Evolutionary conservation across 2,113 vertebrate genomes (phyloP).

Genomic region (Picathartes gymnocephalus): DNA sequence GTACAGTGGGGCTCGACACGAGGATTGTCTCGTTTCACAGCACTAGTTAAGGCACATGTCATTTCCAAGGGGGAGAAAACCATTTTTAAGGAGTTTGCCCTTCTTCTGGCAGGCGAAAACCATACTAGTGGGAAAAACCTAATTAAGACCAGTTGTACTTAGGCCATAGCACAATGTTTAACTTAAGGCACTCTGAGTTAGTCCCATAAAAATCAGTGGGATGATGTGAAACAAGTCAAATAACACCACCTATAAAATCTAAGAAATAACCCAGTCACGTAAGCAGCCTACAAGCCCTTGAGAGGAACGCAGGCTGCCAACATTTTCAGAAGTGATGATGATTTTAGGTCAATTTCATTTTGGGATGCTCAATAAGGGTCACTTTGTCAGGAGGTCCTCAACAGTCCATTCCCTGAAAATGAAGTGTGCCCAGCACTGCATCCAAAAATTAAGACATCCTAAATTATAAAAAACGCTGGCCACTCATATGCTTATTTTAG

Average conservation of each 20-base stretch:
- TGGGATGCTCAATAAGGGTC: slow-evolving; percentile 11
- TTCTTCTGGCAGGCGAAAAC: not conserved
- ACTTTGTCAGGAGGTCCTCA: slow-evolving; percentile 38
- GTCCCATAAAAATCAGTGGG: not conserved
- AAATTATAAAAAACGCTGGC: slow-evolving; percentile 1
- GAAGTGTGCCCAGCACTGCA: not conserved
- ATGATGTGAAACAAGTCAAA: slow-evolving; percentile 15
- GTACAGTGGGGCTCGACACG: not conserved
- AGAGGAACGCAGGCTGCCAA: not conserved
- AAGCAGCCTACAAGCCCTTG: not conserved
- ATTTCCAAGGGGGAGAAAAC: not conserved
- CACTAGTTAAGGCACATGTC: not conserved
- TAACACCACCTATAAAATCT: not conserved
- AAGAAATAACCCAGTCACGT: not conserved
- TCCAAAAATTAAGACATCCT: slow-evolving; percentile 25
- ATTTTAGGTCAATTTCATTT: slow-evolving; percentile 35
- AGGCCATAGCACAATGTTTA: not conserved
- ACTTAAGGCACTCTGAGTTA: not conserved
- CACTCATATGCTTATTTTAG: slow-evolving; percentile 17
- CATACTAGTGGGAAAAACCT: not conserved
- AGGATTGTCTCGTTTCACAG: not conserved
- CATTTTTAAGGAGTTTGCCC: not conserved
- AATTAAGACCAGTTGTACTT: not conserved
- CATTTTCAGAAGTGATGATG: slow-evolving; percentile 21
- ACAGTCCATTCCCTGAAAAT: slow-evolving; percentile 10